These are phyloP conservation scores for Chaetodon auriga DNA, from an alignment of 2,113 vertebrate genomes.

Conservation along the genomic window DNA sequence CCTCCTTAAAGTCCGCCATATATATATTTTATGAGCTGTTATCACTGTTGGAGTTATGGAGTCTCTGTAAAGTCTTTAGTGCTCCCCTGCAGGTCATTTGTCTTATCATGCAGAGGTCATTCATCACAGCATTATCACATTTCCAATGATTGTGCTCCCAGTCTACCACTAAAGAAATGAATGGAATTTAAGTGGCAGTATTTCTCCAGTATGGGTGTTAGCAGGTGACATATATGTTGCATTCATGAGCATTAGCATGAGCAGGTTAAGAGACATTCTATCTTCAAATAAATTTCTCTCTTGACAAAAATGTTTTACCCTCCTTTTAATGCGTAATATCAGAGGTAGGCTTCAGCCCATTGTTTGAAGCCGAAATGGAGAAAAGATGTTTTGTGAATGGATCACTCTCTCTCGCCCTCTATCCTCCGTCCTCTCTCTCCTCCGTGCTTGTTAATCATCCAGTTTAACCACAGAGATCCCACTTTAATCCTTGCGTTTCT, in stretches of 20 bases:
- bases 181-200: constrained; percentile 6
- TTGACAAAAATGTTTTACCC: background rate
- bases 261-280: constrained; percentile 27
- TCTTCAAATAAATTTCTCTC: constrained; percentile 5
- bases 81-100: constrained; percentile 43
- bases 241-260: no score
- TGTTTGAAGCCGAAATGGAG: background rate
- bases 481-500: background rate
- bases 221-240: constrained; percentile 24
- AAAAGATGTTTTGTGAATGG: background rate
- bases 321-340: constrained; percentile 12
- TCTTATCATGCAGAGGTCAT: constrained; percentile 53
- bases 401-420: background rate
- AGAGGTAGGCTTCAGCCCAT: background rate
- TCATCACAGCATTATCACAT: constrained; percentile 60
- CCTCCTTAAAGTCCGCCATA: background rate
- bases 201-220: constrained; percentile 16
- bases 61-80: constrained; percentile 39
- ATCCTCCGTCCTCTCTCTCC: background rate
- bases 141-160: constrained; percentile 47
- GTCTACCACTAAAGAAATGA: constrained; percentile 25
- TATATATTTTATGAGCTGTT: constrained; percentile 39
- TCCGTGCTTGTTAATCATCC: background rate
- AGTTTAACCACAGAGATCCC: constrained; percentile 11
- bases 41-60: constrained; percentile 45